Evolutionary conservation across 2,797 vertebrate genomes (phyloP), one percentile per base, ranked within the genome.

Genomic region (Cichlasoma orientale): DNA sequence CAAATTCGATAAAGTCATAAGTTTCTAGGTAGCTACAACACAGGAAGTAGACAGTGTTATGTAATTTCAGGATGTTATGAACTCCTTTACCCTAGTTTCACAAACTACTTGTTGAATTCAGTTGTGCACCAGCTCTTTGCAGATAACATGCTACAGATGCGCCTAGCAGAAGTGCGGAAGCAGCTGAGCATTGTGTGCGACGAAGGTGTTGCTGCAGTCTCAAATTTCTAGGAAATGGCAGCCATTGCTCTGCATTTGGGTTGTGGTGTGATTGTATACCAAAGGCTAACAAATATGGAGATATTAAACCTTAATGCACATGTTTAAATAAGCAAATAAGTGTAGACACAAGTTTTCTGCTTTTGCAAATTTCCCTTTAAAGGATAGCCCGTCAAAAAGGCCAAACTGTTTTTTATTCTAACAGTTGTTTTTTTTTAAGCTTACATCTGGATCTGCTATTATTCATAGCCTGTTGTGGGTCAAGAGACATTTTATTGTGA

Each of bases 221-320:
- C 36, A 7, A 56, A 93, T 86, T 94, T 92, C 92, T 82, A 94
- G 91, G 89, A 94, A 92, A 93, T 75, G 3, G 74, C 74, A 90
- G 70, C 58, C 10, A 56, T n/a, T 1, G 33, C 72, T 7, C 41
- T n/a, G 5, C 12, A 31, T 76, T 56, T 10, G 63, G 47, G 47
- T 71, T 82, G 80, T 68, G 79, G 87, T 82, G 83, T 73, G 82
- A 89, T 81, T 38, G 78, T 75, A 76, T 73, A 82, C 69, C 72
- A 86, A 71, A 79, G 47, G 76, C 33, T 21, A 25, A 47, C 1
- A 12, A 59, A 71, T 70, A 78, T 7, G 2, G 23, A 44, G 63
- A 79, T n/a, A 77, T 73, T 6, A 68, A 44, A 23, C 44, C 47
- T 44, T 14, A 44, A 82, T 68, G 63, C 63, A 68, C 10, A n/a